Evolutionary conservation across 2,797 vertebrate genomes (phyloP), one percentile per base, ranked within the genome.

Genomic region (Catamblyrhynchus diadema): DNA sequence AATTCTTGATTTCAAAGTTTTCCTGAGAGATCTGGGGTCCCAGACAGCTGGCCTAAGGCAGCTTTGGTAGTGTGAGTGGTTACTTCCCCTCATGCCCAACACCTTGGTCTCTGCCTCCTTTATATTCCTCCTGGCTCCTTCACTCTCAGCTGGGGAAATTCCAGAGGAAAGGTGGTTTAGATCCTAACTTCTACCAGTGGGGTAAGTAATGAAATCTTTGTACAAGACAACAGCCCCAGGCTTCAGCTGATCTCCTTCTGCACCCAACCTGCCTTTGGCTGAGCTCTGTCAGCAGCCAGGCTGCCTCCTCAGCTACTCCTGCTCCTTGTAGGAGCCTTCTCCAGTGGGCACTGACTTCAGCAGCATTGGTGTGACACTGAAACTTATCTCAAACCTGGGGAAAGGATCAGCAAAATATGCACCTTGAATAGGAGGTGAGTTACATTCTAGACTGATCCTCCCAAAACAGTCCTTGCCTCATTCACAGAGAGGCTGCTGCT

Each of bases 171-270:
- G 9, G 6, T 10, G 3, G 7, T 8, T 35, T 37, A 70, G 27
- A 18, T 60, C 17, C 18, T 19, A 60, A 30, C 7, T 27, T 50
- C 28, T 59, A 1, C 30, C 2, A 0, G 4, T 14, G 27, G 8
- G 17, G 5, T 50, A 67, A 47, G 25, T 21, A 62, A 51, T 0
- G 0, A 14, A 19, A 21, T 7, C 65, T 88, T 71, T 79, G 32
- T 35, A 42, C 6, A 39, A 48, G 25, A 6, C 22, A 57, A 6
- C 12, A 77, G 18, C 30, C 62, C 10, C 27, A 42, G 21, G 9
- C 9, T 81, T 48, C 53, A 73, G n/a, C 21, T 61, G 50, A 62
- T 65, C 22, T 61, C 9, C 15, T 50, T 25, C 27, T 42, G 19
- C 17, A 8, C 27, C 50, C 50, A 51, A 51, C 50, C 28, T 51